phyloP scores from a whole-genome alignment of 2,888 invertebrate genomes.

The Zaprionus bogoriensis region DNA sequence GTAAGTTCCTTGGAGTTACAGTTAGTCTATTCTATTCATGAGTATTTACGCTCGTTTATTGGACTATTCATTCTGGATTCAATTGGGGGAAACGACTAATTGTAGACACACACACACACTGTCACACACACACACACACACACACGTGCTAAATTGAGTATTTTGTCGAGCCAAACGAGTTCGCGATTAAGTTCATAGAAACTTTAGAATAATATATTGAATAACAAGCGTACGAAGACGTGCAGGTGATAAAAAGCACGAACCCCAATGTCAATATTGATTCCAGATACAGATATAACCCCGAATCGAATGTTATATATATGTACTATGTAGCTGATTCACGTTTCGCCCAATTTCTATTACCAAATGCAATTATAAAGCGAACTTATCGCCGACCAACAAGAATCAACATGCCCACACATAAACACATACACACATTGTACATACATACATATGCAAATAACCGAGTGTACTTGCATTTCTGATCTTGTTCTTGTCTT shows the following conservation, averaged over 20 bases:
- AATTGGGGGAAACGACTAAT: slow-evolving; percentile 16
- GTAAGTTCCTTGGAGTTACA: not conserved
- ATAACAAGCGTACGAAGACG: too few relatives aligned
- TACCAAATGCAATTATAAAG: not conserved
- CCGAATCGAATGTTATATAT: not conserved
- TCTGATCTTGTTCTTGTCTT: slow-evolving; percentile 5
- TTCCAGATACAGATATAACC: not conserved
- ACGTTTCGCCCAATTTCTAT: not conserved
- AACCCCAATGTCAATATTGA: not conserved
- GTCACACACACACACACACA: not conserved
- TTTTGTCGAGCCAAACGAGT: slow-evolving; percentile 11
- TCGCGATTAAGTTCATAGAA: too few relatives aligned
- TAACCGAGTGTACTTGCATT: too few relatives aligned
- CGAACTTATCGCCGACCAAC: not conserved
- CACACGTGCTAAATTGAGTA: slow-evolving; percentile 10
- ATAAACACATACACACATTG: not conserved
- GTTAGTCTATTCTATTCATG: not conserved
- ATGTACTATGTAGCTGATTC: too few relatives aligned
- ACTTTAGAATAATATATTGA: too few relatives aligned
- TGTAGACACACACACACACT: slow-evolving; percentile 1
- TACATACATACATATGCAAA: too few relatives aligned
- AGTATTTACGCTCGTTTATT: too few relatives aligned
- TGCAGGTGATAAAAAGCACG: too few relatives aligned
- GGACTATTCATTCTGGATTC: not conserved
- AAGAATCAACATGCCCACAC: slow-evolving; percentile 4